phyloP scores from a whole-genome alignment of 37 sponge, comb jelly and placozoan species.

The Ephydatia muelleri region DNA sequence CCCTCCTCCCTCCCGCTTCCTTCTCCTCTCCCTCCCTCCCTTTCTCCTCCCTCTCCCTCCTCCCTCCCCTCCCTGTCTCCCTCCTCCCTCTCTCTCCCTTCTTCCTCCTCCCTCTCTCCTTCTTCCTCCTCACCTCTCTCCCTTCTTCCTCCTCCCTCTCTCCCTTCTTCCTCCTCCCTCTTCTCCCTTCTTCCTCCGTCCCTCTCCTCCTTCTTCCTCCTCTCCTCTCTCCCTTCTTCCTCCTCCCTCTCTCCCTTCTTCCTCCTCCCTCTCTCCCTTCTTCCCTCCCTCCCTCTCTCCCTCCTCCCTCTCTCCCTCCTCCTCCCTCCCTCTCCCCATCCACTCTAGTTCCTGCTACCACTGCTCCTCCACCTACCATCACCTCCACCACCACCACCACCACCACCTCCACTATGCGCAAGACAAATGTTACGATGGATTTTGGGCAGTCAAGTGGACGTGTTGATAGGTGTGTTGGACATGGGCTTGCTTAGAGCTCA shows the following conservation, averaged over 20 bases:
- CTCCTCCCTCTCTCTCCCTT: not conserved
- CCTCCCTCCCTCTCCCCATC: not conserved
- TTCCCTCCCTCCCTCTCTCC: not conserved
- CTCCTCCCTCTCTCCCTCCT: not conserved
- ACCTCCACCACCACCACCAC: not conserved
- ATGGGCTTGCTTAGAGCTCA: no score
- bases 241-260: no score
- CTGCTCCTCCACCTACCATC: not conserved
- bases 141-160: not conserved
- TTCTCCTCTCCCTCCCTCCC: no score
- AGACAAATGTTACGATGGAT: not conserved
- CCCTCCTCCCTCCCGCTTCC: no score
- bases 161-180: not conserved
- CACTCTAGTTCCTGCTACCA: not conserved
- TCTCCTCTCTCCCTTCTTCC: no score
- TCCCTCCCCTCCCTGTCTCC: no score
- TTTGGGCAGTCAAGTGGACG: conserved; percentile 2
- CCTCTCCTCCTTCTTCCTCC: not conserved
- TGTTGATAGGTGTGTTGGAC: no score
- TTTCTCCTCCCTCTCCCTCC: no score
- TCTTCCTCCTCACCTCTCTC: not conserved
- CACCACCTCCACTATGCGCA: not conserved
- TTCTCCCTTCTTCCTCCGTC: not conserved
- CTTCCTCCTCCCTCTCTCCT: not conserved
- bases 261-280: no score